A percentile compares a stretch with the other conserved stretches of the same genome.
These are phyloP conservation scores for honey bee (Apis mellifera) DNA, from an alignment of 1,140 invertebrate genomes.

Conservation along the genomic window Amel_HAv3.1 CM009937.2:3252001-3252500, in stretches of 20 bases:
- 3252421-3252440: too few relatives aligned
- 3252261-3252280: too few relatives aligned
- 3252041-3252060: slow-evolving; percentile 18
- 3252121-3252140: not conserved
- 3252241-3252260: too few relatives aligned
- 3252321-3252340: not conserved
- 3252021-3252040: not conserved
- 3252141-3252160: not conserved
- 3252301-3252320: not conserved
- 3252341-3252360: not conserved
- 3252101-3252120: not conserved
- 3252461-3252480: too few relatives aligned
- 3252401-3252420: too few relatives aligned
- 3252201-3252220: too few relatives aligned
- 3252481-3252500: too few relatives aligned
- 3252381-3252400: not conserved
- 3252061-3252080: not conserved
- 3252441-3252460: too few relatives aligned
- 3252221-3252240: too few relatives aligned
- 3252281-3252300: too few relatives aligned
- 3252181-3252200: too few relatives aligned
- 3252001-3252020: not conserved
- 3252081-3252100: not conserved
- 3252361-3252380: not conserved
- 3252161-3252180: not conserved